These are phyloP conservation scores for Pogona vitticeps DNA, from an alignment of 2,113 vertebrate species.

Conservation along the genomic window DNA sequence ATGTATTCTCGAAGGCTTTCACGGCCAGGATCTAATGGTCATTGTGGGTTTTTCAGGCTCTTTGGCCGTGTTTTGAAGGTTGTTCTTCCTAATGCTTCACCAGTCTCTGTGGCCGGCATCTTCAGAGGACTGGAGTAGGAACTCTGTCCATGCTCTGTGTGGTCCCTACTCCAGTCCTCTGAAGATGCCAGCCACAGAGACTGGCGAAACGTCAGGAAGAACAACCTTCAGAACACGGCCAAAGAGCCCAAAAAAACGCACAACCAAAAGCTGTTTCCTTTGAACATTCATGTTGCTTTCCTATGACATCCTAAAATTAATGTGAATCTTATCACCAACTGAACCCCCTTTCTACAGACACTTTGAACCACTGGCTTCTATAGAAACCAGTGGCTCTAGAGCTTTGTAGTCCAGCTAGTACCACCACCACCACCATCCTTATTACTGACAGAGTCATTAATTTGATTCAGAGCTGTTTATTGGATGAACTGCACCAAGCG, in stretches of 20 bases:
- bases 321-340: not conserved
- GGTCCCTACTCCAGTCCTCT: too few species aligned
- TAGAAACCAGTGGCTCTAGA: not conserved
- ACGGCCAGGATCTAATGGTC: too few species aligned
- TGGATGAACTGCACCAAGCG: constrained; percentile 1
- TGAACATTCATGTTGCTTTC: rapidly evolving
- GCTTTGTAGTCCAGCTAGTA: not conserved
- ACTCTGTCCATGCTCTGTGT: too few species aligned
- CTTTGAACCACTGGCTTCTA: not conserved
- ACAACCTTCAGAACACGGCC: not conserved
- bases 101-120: too few species aligned
- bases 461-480: not conserved
- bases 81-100: too few species aligned
- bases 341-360: not conserved
- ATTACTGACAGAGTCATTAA: constrained; percentile 6
- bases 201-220: too few species aligned
- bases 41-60: too few species aligned
- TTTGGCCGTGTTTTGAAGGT: too few species aligned
- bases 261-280: not conserved
- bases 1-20: too few species aligned
- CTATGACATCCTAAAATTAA: not conserved
- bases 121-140: too few species aligned
- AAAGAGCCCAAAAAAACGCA: too few species aligned
- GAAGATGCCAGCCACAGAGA: too few species aligned
- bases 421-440: not conserved